Percentiles rank a stretch among this genome's conserved stretches.
These are phyloP conservation scores for Xestia c-nigrum DNA, from an alignment of 2,888 invertebrate genomes.

Conservation along the genomic window DNA sequence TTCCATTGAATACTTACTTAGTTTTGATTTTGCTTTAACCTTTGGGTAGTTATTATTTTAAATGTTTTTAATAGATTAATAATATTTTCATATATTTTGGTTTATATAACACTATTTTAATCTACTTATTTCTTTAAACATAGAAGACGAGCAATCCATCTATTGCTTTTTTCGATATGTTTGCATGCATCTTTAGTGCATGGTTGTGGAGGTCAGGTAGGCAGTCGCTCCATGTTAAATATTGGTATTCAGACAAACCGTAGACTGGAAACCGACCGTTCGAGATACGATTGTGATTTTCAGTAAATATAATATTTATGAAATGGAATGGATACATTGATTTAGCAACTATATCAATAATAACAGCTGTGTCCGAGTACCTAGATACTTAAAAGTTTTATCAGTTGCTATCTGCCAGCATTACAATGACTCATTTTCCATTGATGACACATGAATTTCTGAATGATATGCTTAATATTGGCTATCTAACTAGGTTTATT, in stretches of 20 bases:
- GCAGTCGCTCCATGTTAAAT: not conserved
- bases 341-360: not conserved
- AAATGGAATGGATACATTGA: not conserved
- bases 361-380: slow-evolving; percentile 11
- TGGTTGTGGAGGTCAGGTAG: not conserved
- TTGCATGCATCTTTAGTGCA: not conserved
- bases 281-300: not conserved
- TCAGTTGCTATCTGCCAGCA: slow-evolving; percentile 10
- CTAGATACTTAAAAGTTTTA: slow-evolving; percentile 13
- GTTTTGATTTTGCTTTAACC: not conserved
- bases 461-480: slow-evolving; percentile 13
- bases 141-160: not conserved
- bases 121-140: not conserved
- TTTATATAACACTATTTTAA: not conserved
- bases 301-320: not conserved
- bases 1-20: not conserved
- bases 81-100: not conserved
- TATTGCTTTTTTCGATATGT: not conserved
- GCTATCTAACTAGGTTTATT: slow-evolving; percentile 7
- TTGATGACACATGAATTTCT: slow-evolving; percentile 26
- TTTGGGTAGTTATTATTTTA: not conserved
- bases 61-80: not conserved
- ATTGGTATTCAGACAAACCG: not conserved
- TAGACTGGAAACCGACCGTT: not conserved
- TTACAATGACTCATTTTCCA: slow-evolving; percentile 30